These are phyloP conservation scores for Botia kubotai DNA, from an alignment of 2,797 vertebrate species.

Conservation along the genomic window DNA sequence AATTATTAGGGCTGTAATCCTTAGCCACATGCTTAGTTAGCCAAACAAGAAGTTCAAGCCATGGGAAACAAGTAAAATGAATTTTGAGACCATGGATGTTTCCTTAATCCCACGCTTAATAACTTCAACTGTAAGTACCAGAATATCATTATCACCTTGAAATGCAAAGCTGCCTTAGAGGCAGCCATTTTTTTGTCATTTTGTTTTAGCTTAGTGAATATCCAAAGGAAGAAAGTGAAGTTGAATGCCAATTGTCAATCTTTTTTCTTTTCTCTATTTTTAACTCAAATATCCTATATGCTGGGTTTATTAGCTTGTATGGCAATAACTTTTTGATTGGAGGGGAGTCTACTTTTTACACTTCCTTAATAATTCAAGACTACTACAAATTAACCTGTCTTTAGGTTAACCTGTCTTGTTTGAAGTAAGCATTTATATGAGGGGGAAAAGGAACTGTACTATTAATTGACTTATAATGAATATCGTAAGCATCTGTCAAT, in stretches of 20 bases:
- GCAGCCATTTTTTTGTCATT: constrained; percentile 57
- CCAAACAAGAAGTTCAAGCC: constrained; percentile 53
- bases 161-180: constrained; percentile 64
- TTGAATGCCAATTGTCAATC: constrained; percentile 26
- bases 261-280: constrained; percentile 1
- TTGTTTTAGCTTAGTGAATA: constrained; percentile 65
- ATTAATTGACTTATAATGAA: not conserved
- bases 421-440: not conserved
- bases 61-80: constrained; percentile 42
- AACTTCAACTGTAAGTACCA: constrained; percentile 63
- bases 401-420: too few species aligned
- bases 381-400: too few species aligned
- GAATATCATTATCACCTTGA: constrained; percentile 71
- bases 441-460: not conserved
- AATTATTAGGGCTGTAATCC: constrained; percentile 46
- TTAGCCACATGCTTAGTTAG: constrained; percentile 54
- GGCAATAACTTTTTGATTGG: not conserved
- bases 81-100: constrained; percentile 55
- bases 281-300: constrained; percentile 4
- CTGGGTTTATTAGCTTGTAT: not conserved
- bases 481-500: not conserved
- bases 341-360: not conserved
- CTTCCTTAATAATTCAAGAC: not conserved
- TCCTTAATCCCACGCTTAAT: constrained; percentile 69
- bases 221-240: constrained; percentile 63